Evolutionary conservation across 2,797 vertebrate genomes (phyloP).

Genomic region (Eptatretus atami): DNA sequence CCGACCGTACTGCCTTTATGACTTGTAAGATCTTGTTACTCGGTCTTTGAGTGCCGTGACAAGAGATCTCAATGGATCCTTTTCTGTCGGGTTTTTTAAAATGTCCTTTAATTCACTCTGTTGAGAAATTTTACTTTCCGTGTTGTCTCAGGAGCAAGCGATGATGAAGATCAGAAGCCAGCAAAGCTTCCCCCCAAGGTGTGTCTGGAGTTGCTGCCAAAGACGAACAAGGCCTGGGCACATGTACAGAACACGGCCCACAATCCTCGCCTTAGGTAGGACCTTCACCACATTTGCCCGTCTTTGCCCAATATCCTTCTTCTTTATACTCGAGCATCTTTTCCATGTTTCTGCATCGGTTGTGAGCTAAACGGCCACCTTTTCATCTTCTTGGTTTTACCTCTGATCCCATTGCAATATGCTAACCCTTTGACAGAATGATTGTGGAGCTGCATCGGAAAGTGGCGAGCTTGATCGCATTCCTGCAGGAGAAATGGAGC

Average conservation of each 20-base stretch:
- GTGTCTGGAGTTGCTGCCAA: conserved; percentile 60
- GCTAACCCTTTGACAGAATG: conserved; percentile 27
- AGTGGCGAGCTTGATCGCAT: conserved; percentile 86
- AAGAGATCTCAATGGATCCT: no score
- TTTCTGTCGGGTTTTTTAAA: no score
- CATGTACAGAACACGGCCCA: conserved; percentile 87
- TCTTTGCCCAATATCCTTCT: no score
- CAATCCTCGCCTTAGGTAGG: conserved; percentile 76
- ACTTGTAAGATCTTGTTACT: neutral
- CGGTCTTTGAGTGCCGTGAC: neutral
- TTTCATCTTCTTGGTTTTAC: neutral
- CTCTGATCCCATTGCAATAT: neutral
- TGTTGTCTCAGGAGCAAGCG: conserved; percentile 35
- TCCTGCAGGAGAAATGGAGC: conserved; percentile 87
- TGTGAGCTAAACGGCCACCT: neutral
- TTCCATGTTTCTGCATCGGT: neutral
- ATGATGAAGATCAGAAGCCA: conserved; percentile 93
- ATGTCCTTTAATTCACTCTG: neutral
- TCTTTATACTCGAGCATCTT: no score
- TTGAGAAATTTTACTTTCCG: conserved; percentile 2
- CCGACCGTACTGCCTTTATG: neutral
- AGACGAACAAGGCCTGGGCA: conserved; percentile 75
- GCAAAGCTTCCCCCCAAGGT: conserved; percentile 72
- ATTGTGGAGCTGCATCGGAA: conserved; percentile 86
- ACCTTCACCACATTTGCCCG: neutral